These are phyloP conservation scores for Nephrocerus scutellatus DNA, from an alignment of 2,888 invertebrate species.

Conservation along the genomic window DNA sequence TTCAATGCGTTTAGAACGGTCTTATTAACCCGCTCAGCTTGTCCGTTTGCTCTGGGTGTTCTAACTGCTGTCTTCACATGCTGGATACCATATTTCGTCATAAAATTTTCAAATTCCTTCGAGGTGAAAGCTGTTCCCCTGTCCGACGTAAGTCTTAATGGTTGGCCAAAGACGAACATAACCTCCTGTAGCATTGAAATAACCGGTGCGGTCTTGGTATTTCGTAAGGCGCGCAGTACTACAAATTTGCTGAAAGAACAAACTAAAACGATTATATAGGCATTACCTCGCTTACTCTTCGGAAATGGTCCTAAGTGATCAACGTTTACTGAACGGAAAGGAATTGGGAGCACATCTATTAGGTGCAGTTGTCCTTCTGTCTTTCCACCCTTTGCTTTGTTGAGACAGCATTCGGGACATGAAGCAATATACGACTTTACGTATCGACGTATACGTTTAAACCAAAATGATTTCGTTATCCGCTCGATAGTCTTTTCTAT, in stretches of 20 bases:
- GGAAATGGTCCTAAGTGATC: constrained; percentile 25
- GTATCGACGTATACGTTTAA: constrained; percentile 19
- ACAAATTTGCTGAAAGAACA: constrained; percentile 19
- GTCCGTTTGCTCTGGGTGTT: constrained; percentile 18
- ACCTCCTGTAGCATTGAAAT: constrained; percentile 15
- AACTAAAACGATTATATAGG: no score
- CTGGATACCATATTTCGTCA: constrained; percentile 11
- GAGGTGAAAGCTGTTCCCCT: constrained; percentile 19
- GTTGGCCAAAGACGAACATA: constrained; percentile 15
- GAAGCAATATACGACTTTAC: constrained; percentile 19
- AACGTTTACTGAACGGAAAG: constrained; percentile 20
- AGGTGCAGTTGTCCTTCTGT: constrained; percentile 15
- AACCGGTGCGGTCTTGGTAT: constrained; percentile 22
- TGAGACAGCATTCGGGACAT: constrained; percentile 21
- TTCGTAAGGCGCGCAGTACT: constrained; percentile 14
- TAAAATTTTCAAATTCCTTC: constrained; percentile 10
- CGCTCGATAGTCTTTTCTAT: constrained; percentile 20
- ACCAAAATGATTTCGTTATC: constrained; percentile 23
- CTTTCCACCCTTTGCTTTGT: constrained; percentile 16
- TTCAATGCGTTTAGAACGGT: constrained; percentile 15
- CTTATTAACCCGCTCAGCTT: constrained; percentile 17
- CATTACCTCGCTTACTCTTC: constrained; percentile 12
- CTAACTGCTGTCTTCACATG: constrained; percentile 20
- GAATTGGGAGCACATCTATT: constrained; percentile 11
- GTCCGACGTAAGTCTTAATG: constrained; percentile 14